Evolutionary conservation across 1,140 invertebrate genomes (phyloP), one percentile per base, ranked within the genome.

Genomic region (Drosophila pachea): DNA sequence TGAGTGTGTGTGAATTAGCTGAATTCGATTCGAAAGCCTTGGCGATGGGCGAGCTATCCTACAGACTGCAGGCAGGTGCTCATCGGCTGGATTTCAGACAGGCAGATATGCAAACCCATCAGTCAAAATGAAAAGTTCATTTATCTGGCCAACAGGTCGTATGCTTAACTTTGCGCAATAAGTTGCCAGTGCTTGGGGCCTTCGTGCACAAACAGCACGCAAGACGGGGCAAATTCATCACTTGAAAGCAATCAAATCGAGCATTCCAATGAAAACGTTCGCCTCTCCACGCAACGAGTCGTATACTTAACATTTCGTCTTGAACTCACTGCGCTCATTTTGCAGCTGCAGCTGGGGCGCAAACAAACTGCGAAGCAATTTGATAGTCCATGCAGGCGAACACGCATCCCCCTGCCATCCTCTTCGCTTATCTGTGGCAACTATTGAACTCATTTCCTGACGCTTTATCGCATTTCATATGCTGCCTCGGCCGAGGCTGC

Each of bases 391-490:
- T 16, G 5, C 7, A 47, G 5, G 12, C 11, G 16, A 4, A 45
- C 43, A 45, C 14, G 43, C 14, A 22, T 22, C 5, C 8, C 7
- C 9, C 14, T 29, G 5, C 0, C 47, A 3, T 0, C 14, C 9
- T 4, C 12, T n/a, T 45, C 33, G 11, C 12, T 12, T 47, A 36
- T 33, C 12, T 47, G 8, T 9, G 40, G 5, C 32, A 54, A 56
- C 48, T 33, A n/a, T 59, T 61, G 40, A 60, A 38, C 45, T 36
- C 32, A 38, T 61, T 36, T 22, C 42, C 12, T 4, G 32, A 9
- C 43, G 32, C 36, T 29, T 65, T 65, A 65, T 36, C 43, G 43
- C 16, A 5, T 48, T 7, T 5, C 49, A 56, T 6, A 47, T 67
- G 7, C 9, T n/a, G 36, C 9, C 16, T 6, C 35, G 2, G 9